These are phyloP conservation scores for Standfussiana lucernea DNA, from an alignment of 2,888 invertebrate genomes.

Conservation along the genomic window DNA sequence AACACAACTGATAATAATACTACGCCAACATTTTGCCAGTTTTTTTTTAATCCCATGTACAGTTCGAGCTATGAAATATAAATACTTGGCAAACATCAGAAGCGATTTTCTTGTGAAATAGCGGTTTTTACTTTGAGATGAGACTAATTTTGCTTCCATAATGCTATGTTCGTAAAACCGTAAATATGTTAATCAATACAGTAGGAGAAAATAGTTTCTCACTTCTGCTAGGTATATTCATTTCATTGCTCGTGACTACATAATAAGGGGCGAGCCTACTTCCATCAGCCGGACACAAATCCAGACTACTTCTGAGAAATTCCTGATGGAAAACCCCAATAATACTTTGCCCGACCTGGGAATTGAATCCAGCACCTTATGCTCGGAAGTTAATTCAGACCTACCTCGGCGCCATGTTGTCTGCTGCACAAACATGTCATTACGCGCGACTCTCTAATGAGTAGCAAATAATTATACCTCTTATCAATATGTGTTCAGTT, in stretches of 20 bases:
- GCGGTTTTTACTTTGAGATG: not conserved
- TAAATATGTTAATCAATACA: not conserved
- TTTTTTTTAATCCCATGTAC: too few relatives aligned
- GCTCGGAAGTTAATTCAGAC: not conserved
- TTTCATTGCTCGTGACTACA: not conserved
- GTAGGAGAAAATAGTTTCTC: not conserved
- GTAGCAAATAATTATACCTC: conserved; percentile 28
- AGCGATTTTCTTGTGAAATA: not conserved
- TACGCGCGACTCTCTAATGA: conserved; percentile 36
- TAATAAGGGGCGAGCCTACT: not conserved
- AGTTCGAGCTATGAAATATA: not conserved
- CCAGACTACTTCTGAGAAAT: not conserved
- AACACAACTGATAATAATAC: too few relatives aligned
- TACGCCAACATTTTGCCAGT: not conserved
- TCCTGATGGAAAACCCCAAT: not conserved
- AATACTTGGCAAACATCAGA: not conserved
- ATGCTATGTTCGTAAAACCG: not conserved
- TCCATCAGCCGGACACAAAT: not conserved
- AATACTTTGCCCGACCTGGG: not conserved
- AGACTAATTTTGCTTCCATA: not conserved
- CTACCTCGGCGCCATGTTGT: not conserved
- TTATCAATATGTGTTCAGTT: conserved; percentile 38
- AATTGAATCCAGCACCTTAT: not conserved
- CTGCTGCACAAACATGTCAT: conserved; percentile 21
- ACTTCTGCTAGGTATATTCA: not conserved